Conservation (phyloP, 1,140 invertebrate genomes). For the Bombus vancouverensis region DNA sequence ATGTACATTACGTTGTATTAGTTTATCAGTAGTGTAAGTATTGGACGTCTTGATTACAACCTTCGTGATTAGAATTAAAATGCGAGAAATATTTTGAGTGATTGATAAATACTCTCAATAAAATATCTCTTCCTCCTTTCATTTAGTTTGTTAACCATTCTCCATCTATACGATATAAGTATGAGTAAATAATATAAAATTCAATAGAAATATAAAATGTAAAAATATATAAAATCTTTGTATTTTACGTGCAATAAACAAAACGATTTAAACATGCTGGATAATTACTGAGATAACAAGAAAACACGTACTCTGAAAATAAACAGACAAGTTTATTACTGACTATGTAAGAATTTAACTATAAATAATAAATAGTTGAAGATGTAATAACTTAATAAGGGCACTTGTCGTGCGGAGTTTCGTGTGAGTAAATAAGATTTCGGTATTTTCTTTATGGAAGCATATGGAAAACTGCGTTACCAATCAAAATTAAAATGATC, state of each 20-base stretch:
- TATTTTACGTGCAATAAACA: not conserved
- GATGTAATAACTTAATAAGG: slow-evolving; percentile 37
- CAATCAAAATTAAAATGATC: slow-evolving; percentile 11
- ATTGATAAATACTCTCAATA: not conserved
- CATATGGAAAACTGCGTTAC: not conserved
- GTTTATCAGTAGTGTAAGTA: slow-evolving; percentile 2
- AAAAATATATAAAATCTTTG: not conserved
- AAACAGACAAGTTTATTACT: slow-evolving; percentile 37
- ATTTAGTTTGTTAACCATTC: not conserved
- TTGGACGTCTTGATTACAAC: slow-evolving; percentile 24
- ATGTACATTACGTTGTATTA: not conserved
- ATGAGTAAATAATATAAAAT: not conserved
- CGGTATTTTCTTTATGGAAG: not conserved
- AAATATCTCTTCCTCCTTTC: too few relatives aligned
- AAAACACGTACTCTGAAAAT: slow-evolving; percentile 26
- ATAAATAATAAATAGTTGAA: slow-evolving; percentile 44
- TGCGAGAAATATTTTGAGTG: not conserved
- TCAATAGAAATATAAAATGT: not conserved
- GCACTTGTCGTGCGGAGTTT: not conserved
- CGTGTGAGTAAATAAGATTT: not conserved
- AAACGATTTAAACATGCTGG: not conserved
- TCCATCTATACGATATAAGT: not conserved
- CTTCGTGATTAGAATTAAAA: not conserved
- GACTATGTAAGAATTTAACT: slow-evolving; percentile 11
- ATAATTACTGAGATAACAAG: not conserved